Evolutionary conservation across 2,113 vertebrate species (phyloP).

Genomic region (Hydrochoerus hydrochaeris): DNA sequence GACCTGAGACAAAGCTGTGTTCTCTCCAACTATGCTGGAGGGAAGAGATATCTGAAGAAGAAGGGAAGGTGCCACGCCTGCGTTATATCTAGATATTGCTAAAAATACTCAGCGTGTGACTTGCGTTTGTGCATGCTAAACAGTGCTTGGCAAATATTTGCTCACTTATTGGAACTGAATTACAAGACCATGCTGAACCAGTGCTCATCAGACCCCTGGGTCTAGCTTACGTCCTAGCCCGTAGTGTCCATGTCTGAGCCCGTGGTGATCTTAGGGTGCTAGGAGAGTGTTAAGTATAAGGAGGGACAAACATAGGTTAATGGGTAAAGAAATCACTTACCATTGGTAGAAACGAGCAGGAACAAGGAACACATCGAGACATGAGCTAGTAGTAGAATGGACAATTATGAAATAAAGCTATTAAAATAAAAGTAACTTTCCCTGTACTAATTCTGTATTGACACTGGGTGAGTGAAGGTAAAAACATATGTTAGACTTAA

Average conservation of each 20-base stretch:
- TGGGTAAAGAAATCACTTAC: background rate
- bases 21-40: background rate
- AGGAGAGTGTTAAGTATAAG: background rate
- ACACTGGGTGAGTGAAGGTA: background rate
- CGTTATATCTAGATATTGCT: background rate
- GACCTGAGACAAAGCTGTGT: background rate
- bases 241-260: background rate
- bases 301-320: background rate
- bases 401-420: background rate
- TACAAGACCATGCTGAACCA: background rate
- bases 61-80: background rate
- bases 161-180: background rate
- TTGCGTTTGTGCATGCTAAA: background rate
- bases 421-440: background rate
- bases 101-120: background rate
- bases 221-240: background rate
- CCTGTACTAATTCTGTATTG: background rate
- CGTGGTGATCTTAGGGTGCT: background rate
- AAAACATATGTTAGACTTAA: background rate
- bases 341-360: background rate
- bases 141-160: background rate
- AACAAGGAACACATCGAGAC: background rate
- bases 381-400: background rate
- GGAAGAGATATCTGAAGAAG: background rate
- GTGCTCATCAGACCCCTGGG: background rate